Percentiles rank a stretch among this genome's conserved stretches.
Conservation (phyloP, 2,797 vertebrate species). For the Petrocephalus schoutedeni region DNA sequence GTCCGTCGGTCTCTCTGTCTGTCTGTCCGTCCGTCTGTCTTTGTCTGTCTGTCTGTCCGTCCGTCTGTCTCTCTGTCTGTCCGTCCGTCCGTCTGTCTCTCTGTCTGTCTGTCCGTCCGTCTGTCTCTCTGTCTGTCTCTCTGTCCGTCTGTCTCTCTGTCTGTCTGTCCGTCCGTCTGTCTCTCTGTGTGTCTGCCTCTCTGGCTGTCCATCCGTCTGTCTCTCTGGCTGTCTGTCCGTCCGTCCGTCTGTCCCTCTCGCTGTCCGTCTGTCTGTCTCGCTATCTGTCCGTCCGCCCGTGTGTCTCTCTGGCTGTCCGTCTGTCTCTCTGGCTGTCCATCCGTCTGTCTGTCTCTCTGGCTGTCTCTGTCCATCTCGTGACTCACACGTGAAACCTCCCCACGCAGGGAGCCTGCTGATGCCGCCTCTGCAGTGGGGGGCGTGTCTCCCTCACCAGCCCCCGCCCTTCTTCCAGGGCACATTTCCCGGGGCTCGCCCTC, state of each 20-base stretch:
- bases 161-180: too few species aligned
- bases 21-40: too few species aligned
- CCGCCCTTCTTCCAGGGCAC: constrained; percentile 73
- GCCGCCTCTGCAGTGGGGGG: constrained; percentile 75
- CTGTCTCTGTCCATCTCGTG: constrained; percentile 30
- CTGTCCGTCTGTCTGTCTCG: too few species aligned
- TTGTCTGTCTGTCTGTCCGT: too few species aligned
- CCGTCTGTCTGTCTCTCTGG: constrained; percentile 40
- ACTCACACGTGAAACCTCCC: neutral
- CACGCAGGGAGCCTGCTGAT: constrained; percentile 63
- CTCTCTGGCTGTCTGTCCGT: too few species aligned
- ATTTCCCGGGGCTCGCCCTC: constrained; percentile 64
- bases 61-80: too few species aligned
- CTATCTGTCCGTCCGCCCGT: too few species aligned
- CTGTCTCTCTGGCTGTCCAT: constrained; percentile 49
- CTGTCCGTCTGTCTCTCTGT: too few species aligned
- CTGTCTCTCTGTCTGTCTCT: too few species aligned
- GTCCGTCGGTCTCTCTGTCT: constrained; percentile 33
- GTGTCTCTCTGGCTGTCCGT: constrained; percentile 40
- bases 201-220: constrained; percentile 39
- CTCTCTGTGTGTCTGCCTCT: constrained; percentile 48
- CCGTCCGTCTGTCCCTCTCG: too few species aligned
- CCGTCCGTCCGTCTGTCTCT: too few species aligned
- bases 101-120: too few species aligned
- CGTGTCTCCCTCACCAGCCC: constrained; percentile 64